Evolutionary conservation across 2,797 vertebrate species (phyloP).

Genomic region (Sternarchorhynchus goeldii): DNA sequence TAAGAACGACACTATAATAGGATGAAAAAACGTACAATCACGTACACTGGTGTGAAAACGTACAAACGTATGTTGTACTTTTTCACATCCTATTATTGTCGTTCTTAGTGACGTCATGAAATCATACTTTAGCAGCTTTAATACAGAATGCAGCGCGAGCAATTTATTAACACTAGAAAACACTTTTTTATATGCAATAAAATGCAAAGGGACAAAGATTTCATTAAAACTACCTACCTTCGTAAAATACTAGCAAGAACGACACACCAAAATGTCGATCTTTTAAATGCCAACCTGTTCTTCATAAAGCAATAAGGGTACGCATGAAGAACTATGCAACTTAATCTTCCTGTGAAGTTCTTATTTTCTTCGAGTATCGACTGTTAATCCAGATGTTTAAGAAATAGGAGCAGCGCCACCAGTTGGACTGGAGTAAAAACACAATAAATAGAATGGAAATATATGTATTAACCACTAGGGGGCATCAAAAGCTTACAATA

Average conservation of each 20-base stretch:
- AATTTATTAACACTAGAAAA: background rate
- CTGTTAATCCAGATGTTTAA: background rate
- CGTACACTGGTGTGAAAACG: no score
- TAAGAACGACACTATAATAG: no score
- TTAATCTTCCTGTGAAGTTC: background rate
- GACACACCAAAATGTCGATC: slow-evolving; percentile 26
- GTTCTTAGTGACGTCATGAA: no score
- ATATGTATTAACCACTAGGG: no score
- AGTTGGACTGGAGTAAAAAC: background rate
- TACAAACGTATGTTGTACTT: no score
- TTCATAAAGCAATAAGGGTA: background rate
- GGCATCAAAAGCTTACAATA: no score
- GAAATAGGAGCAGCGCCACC: background rate
- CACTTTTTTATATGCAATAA: background rate
- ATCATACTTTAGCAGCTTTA: no score
- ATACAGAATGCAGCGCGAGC: background rate
- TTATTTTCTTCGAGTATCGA: background rate
- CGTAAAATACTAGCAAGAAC: slow-evolving; percentile 28
- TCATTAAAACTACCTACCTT: slow-evolving; percentile 47
- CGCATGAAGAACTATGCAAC: no score
- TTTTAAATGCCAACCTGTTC: background rate
- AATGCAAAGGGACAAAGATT: background rate
- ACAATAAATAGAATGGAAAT: no score
- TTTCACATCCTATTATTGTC: no score
- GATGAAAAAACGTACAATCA: no score